Evolutionary conservation across 2,888 invertebrate species (phyloP), one percentile per base, ranked within the genome.

Genomic region (Ecliptopera silaceata): DNA sequence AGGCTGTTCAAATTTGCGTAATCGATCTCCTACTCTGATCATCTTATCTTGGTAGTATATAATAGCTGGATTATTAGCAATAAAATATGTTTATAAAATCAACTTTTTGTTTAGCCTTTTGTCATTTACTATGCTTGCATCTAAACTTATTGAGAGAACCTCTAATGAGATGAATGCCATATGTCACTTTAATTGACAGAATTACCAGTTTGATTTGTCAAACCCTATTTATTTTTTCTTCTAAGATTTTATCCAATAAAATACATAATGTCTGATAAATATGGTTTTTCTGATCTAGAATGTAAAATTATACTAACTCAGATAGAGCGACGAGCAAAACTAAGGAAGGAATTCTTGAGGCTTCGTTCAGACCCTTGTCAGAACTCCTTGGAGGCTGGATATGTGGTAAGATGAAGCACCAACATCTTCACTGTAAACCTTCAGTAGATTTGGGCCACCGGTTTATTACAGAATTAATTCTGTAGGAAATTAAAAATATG

Each of bases 261-360:
- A 42, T 29, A 39, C 22, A 69, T 56, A 53, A 77, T 76, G 79
- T 57, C 77, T 1, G 66, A 84, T 49, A 60, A 61, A 29, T 93
- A 82, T 75, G 93, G 93, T 72, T 69, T 93, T 68, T 84, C 93
- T 38, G 76, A 85, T 2, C 72, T 86, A 51, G 84, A 93, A 63
- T 80, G 86, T 60, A 88, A 91, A 75, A 81, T 93, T 50, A 79
- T 94, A 34, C 79, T 92, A 68, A 92, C 92, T 70, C 93, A 94
- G 75, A 92, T 94, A 31, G 89, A 93, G 67, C 82, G 94, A 57
- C 86, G 95, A 43, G 81, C 86, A 1, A 82, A 82, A 49, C 85
- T 93, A 46, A 92, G 97, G 62, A 84, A 92, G 29, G 93, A 95
- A 72, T 97, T 94, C 80, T 82, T 95, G 49, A 95, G 94, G 77